Percentiles rank a stretch among this genome's conserved stretches.
These are phyloP conservation scores for Coranthus polyacanthus DNA, from an alignment of 2,797 vertebrate species.

Conservation along the genomic window DNA sequence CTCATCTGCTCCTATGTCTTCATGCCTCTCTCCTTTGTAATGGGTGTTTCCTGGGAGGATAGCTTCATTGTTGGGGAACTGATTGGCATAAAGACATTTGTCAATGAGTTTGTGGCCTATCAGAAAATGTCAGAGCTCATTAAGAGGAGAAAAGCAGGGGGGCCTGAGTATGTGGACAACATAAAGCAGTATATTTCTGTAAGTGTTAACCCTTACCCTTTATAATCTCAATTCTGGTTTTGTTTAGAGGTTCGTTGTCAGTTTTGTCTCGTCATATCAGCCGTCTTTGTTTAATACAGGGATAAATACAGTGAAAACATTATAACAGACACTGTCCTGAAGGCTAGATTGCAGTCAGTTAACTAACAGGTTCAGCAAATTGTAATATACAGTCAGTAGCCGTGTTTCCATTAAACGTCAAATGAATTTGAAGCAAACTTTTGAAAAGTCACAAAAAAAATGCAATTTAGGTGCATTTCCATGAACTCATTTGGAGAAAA, in stretches of 20 bases:
- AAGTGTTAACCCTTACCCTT: slow-evolving; percentile 36
- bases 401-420: too few species aligned
- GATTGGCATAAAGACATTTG: slow-evolving; percentile 90
- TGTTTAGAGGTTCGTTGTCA: neutral
- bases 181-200: slow-evolving; percentile 90
- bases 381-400: too few species aligned
- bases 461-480: too few species aligned
- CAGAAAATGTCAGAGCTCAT: slow-evolving; percentile 87
- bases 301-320: too few species aligned
- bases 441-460: too few species aligned
- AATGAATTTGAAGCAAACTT: too few species aligned
- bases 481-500: too few species aligned
- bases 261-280: neutral
- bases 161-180: slow-evolving; percentile 84
- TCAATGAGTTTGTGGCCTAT: slow-evolving; percentile 93
- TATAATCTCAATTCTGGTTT: neutral
- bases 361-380: too few species aligned
- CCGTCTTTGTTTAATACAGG: neutral
- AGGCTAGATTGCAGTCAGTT: too few species aligned
- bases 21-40: slow-evolving; percentile 92
- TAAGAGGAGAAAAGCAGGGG: slow-evolving; percentile 80
- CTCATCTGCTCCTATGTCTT: slow-evolving; percentile 90
- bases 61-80: slow-evolving; percentile 90
- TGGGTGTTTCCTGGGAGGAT: slow-evolving; percentile 93
- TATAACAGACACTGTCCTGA: too few species aligned